Conservation (phyloP, 1,140 invertebrate genomes). For the Trypoxylus dichotomus region DNA sequence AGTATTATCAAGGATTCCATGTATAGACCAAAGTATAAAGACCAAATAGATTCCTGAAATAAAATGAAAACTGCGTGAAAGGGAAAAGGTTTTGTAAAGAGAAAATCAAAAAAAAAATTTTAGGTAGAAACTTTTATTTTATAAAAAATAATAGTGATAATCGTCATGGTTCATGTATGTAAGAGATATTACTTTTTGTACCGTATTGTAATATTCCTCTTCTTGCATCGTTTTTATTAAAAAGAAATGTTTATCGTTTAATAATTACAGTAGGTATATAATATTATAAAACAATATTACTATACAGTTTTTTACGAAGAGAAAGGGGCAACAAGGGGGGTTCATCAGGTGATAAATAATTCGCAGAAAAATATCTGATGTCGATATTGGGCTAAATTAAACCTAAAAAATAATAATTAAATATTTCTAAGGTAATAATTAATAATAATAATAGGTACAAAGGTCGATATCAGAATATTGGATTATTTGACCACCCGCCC, state of each 20-base stretch:
- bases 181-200: constrained; percentile 12
- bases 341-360: neutral
- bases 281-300: constrained; percentile 17
- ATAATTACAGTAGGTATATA: neutral
- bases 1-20: neutral
- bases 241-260: too few species aligned
- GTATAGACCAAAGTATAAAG: too few species aligned
- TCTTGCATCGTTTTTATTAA: neutral
- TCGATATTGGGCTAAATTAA: constrained; percentile 14
- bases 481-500: neutral
- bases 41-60: too few species aligned
- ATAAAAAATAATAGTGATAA: constrained; percentile 17
- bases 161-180: neutral
- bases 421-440: constrained; percentile 11
- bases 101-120: neutral
- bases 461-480: neutral
- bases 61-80: neutral
- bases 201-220: neutral
- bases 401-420: constrained; percentile 8
- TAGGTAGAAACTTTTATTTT: constrained; percentile 18
- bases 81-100: neutral
- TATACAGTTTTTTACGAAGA: neutral
- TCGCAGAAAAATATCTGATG: neutral
- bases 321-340: neutral
- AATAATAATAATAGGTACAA: constrained; percentile 13